phyloP scores from a whole-genome alignment of 2,797 vertebrate genomes.

The Distichodus sexfasciatus region DNA sequence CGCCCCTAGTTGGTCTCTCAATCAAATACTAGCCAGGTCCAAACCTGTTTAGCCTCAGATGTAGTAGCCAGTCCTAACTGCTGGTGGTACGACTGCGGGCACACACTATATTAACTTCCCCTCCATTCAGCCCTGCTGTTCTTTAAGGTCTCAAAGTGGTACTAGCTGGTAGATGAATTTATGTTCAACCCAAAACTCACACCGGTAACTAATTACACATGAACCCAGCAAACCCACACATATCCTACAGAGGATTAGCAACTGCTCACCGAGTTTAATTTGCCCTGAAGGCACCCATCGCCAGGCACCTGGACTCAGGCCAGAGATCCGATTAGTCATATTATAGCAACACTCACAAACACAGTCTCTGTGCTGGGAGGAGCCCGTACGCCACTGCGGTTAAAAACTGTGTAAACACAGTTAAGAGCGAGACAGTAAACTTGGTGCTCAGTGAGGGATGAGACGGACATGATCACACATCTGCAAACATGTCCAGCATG shows the following conservation, averaged over 20 bases:
- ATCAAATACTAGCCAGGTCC: too few species aligned
- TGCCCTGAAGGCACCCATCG: conserved; percentile 9
- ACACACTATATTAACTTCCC: too few species aligned
- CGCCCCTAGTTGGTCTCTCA: too few species aligned
- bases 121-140: too few species aligned
- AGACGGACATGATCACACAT: background rate
- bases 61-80: too few species aligned
- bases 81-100: too few species aligned
- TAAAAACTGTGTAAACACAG: background rate
- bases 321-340: conserved; percentile 35
- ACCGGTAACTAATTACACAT: background rate
- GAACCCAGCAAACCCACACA: background rate
- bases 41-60: too few species aligned
- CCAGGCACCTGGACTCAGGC: background rate
- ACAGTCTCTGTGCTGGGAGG: conserved; percentile 18
- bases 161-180: too few species aligned
- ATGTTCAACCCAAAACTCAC: background rate
- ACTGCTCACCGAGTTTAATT: conserved; percentile 15
- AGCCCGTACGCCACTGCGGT: too few species aligned
- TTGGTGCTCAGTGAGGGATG: background rate
- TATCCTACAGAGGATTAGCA: conserved; percentile 10
- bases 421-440: too few species aligned
- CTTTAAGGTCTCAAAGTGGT: too few species aligned
- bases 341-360: conserved; percentile 28
- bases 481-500: background rate